phyloP scores from a whole-genome alignment of 2,797 vertebrate genomes.

The Acrossocheilus wenchowensis region DNA sequence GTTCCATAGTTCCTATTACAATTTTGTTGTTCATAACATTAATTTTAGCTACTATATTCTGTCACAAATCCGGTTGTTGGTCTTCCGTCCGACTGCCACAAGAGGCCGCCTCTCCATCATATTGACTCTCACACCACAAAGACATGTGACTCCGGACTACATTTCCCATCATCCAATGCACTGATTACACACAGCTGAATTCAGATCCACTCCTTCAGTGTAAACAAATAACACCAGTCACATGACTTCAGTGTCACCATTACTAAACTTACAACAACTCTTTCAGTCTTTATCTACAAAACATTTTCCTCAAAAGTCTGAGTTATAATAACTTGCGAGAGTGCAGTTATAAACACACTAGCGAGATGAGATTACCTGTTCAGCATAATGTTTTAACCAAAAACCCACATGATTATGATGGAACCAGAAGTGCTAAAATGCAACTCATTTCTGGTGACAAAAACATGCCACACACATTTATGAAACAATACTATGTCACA shows the following conservation, averaged over 20 bases:
- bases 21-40: too few relatives aligned
- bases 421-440: background rate
- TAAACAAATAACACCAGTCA: background rate
- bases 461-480: background rate
- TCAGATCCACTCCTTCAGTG: too few relatives aligned
- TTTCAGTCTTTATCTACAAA: background rate
- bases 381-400: background rate
- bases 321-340: background rate
- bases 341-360: background rate
- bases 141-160: too few relatives aligned
- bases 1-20: too few relatives aligned
- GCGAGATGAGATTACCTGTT: background rate
- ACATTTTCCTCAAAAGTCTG: background rate
- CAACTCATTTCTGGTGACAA: background rate
- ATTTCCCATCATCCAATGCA: too few relatives aligned
- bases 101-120: too few relatives aligned
- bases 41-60: too few relatives aligned
- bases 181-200: too few relatives aligned
- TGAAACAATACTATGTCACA: background rate
- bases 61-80: too few relatives aligned
- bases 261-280: background rate
- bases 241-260: background rate
- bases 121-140: too few relatives aligned
- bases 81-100: too few relatives aligned
- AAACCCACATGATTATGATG: background rate